phyloP scores from a whole-genome alignment of 2,888 invertebrate genomes.

The Matsumyia berberina region DNA sequence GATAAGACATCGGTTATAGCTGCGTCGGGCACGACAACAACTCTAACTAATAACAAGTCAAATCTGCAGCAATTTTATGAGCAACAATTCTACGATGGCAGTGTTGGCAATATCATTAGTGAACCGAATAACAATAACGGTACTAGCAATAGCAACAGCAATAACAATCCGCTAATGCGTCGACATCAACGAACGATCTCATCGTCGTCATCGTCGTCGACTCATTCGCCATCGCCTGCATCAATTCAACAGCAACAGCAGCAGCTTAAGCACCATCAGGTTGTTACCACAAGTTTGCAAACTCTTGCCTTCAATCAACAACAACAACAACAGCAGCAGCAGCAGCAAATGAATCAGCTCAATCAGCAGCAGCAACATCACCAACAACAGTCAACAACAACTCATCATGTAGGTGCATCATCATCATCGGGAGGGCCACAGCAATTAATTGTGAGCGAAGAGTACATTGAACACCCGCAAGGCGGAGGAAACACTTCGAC shows the following conservation, averaged over 20 bases:
- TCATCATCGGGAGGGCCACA: conserved; percentile 65
- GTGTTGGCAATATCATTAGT: conserved; percentile 67
- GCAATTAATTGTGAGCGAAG: conserved; percentile 81
- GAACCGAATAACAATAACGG: conserved; percentile 70
- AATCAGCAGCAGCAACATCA: conserved; percentile 77
- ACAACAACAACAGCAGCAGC: conserved; percentile 76
- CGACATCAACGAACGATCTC: conserved; percentile 77
- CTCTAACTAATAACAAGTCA: conserved; percentile 69
- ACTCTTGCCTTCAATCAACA: conserved; percentile 76
- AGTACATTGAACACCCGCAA: conserved; percentile 78
- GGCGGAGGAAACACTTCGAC: conserved; percentile 53
- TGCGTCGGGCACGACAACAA: conserved; percentile 77
- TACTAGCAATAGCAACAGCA: conserved; percentile 63
- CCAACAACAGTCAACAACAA: conserved; percentile 50
- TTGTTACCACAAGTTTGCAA: conserved; percentile 68
- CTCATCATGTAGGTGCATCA: conserved; percentile 44
- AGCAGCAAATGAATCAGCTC: conserved; percentile 77
- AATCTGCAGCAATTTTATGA: conserved; percentile 77
- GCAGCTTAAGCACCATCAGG: conserved; percentile 77
- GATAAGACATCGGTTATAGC: conserved; percentile 79
- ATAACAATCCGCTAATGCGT: conserved; percentile 76
- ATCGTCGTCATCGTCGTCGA: conserved; percentile 74
- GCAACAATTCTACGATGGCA: conserved; percentile 77
- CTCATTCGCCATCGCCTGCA: conserved; percentile 75
- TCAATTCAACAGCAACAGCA: conserved; percentile 77